These are phyloP conservation scores for Sebastes nivosus DNA, from an alignment of 2,797 vertebrate genomes.

Conservation along the genomic window DNA sequence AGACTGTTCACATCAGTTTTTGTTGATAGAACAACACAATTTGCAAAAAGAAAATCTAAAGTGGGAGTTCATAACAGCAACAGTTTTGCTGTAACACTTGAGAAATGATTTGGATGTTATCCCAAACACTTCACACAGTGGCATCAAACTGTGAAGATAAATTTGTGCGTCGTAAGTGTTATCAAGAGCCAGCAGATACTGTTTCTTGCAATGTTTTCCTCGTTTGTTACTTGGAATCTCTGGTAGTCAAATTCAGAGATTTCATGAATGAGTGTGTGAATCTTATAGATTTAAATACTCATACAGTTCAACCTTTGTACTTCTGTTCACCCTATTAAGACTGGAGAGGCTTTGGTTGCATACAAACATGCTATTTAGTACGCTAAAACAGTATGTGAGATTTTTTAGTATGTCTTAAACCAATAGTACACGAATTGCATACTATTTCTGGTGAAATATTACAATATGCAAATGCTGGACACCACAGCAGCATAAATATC, in stretches of 20 bases:
- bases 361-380: too few relatives aligned
- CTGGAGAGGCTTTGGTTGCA: not conserved
- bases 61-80: not conserved
- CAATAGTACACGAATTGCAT: too few relatives aligned
- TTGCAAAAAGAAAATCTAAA: not conserved
- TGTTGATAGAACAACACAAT: not conserved
- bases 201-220: not conserved
- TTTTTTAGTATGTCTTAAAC: too few relatives aligned
- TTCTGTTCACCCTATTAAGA: not conserved
- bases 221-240: not conserved
- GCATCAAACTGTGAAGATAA: slow-evolving; percentile 2
- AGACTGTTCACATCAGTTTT: not conserved
- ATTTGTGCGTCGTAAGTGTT: not conserved
- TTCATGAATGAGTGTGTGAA: not conserved
- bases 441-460: too few relatives aligned
- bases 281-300: not conserved
- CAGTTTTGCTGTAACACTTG: not conserved
- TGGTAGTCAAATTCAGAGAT: not conserved
- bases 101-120: not conserved
- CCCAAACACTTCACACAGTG: slow-evolving; percentile 2
- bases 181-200: not conserved
- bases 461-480: too few relatives aligned
- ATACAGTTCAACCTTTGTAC: not conserved
- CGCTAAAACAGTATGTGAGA: too few relatives aligned
- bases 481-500: too few relatives aligned